A percentile compares a stretch with the other conserved stretches of the same genome.
Conservation (phyloP, 35 echinoderm and acorn worm species). For the Stichopus chloronotus region DNA sequence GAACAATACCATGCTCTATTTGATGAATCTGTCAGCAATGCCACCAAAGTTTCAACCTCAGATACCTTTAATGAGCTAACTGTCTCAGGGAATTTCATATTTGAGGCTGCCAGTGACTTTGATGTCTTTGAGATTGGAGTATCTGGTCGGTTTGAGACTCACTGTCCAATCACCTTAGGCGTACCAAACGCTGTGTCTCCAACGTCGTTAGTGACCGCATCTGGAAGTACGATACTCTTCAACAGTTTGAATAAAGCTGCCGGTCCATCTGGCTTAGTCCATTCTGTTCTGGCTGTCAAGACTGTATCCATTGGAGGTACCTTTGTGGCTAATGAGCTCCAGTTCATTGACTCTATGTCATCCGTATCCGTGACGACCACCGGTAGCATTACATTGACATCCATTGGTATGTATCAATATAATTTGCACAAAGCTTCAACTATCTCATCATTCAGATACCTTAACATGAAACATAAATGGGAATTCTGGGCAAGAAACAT, state of each 20-base stretch:
- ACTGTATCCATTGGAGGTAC: not conserved
- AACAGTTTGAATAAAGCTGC: not conserved
- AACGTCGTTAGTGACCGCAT: not conserved
- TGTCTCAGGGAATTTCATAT: constrained; percentile 3
- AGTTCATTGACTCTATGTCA: not conserved
- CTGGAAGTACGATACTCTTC: not conserved
- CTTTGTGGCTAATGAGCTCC: not conserved
- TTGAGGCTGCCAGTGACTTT: constrained; percentile 14
- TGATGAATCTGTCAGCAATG: not conserved
- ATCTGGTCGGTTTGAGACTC: constrained; percentile 28
- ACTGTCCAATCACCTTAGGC: constrained; percentile 8
- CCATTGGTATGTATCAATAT: not conserved
- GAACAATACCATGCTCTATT: not conserved
- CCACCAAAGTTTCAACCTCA: not conserved
- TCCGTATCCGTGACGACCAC: not conserved
- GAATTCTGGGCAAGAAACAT: too few species aligned
- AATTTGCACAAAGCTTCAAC: too few species aligned
- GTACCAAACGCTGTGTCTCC: not conserved
- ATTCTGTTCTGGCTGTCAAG: not conserved
- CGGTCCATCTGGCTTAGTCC: not conserved
- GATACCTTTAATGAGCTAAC: not conserved
- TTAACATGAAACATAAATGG: too few species aligned
- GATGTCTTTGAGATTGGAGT: not conserved
- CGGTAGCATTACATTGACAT: not conserved
- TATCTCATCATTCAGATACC: too few species aligned